Evolutionary conservation across 2,888 invertebrate species (phyloP).

Genomic region (Apotomis betuletana): DNA sequence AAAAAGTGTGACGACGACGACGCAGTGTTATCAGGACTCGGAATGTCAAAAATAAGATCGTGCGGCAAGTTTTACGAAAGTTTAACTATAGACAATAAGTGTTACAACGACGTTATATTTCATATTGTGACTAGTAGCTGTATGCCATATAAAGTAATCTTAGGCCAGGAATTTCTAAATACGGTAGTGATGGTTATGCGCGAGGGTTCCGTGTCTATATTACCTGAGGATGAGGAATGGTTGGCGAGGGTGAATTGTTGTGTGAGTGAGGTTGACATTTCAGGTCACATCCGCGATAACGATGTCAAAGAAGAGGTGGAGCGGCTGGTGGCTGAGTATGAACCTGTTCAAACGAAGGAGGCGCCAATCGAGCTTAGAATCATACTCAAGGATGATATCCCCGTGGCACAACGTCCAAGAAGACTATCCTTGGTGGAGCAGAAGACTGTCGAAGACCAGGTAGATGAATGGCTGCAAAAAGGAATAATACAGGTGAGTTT

Average conservation of each 20-base stretch:
- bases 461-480: slow-evolving; percentile 41
- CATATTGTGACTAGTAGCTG: slow-evolving; percentile 9
- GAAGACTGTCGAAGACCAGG: slow-evolving; percentile 42
- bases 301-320: neutral
- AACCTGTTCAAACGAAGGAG: slow-evolving; percentile 38
- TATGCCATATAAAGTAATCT: slow-evolving; percentile 4
- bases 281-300: slow-evolving; percentile 14
- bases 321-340: slow-evolving; percentile 22
- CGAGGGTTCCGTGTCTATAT: slow-evolving; percentile 8
- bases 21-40: slow-evolving; percentile 8
- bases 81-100: neutral
- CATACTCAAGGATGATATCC: slow-evolving; percentile 45
- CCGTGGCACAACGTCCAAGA: slow-evolving; percentile 45
- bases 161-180: slow-evolving; percentile 19
- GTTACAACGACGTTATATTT: neutral
- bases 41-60: slow-evolving; percentile 1
- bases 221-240: slow-evolving; percentile 15
- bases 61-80: slow-evolving; percentile 8
- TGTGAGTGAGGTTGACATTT: slow-evolving; percentile 11
- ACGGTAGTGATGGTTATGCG: slow-evolving; percentile 79
- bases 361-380: slow-evolving; percentile 45
- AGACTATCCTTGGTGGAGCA: slow-evolving; percentile 43
- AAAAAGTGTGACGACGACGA: slow-evolving; percentile 2
- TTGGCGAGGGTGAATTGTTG: slow-evolving; percentile 7
- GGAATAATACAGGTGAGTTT: slow-evolving; percentile 42